These are phyloP conservation scores for Patella caerulea DNA, from an alignment of 2,888 invertebrate species.

Conservation along the genomic window DNA sequence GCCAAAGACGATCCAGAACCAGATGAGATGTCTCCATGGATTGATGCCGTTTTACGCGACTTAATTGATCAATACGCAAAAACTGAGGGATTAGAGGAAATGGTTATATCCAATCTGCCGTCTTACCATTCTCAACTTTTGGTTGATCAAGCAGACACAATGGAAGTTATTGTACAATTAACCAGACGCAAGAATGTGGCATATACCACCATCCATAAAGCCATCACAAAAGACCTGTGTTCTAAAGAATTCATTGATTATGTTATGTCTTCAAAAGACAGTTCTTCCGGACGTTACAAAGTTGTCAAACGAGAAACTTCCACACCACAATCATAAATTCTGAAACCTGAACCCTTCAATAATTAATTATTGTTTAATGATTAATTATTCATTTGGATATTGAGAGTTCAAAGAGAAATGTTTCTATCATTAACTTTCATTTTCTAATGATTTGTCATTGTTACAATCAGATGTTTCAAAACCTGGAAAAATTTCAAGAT, in stretches of 20 bases:
- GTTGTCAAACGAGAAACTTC: no score
- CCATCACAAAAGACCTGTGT: background rate
- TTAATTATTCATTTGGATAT: no score
- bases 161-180: background rate
- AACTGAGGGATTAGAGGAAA: background rate
- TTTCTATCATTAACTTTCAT: no score
- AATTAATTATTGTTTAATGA: no score
- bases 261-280: background rate
- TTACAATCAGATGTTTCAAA: no score
- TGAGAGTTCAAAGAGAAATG: no score
- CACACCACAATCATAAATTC: no score
- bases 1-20: background rate
- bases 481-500: no score
- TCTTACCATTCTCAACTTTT: background rate
- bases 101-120: background rate
- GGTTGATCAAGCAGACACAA: background rate
- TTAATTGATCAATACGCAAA: background rate
- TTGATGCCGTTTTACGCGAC: background rate
- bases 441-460: no score
- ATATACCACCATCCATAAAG: background rate
- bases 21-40: background rate
- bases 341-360: no score
- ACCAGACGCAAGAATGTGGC: background rate
- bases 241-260: constrained; percentile 1
- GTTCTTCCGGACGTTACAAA: background rate